These are phyloP conservation scores for Chiroxiphia lanceolata DNA, from an alignment of 2,797 vertebrate genomes.

Conservation along the genomic window DNA sequence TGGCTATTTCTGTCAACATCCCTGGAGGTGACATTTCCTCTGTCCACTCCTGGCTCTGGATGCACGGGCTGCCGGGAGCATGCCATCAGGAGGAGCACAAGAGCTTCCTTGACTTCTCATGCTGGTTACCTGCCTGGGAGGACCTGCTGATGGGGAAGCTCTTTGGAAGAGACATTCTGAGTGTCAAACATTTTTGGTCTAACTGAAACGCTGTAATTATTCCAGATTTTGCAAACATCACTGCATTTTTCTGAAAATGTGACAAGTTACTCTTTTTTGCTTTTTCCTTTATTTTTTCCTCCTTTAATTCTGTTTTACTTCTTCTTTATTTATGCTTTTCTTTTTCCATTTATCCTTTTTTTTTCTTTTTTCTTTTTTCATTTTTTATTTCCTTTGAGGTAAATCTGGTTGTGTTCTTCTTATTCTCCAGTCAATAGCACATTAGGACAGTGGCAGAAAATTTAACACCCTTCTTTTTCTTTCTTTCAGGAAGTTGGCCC, in stretches of 20 bases:
- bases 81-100: accelerated
- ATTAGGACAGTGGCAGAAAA: background rate
- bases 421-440: background rate
- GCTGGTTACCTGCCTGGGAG: background rate
- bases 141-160: background rate
- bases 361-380: background rate
- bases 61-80: background rate
- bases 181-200: background rate
- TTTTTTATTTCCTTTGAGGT: background rate
- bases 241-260: background rate
- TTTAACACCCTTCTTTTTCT: background rate
- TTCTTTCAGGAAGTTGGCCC: background rate
- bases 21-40: background rate
- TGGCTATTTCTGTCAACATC: slow-evolving; percentile 10
- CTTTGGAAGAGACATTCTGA: background rate
- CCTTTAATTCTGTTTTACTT: background rate
- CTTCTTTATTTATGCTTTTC: accelerated
- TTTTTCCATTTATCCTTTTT: background rate
- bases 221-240: background rate
- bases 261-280: accelerated
- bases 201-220: background rate
- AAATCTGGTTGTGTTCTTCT: background rate
- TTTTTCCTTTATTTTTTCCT: accelerated
- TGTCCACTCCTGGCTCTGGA: background rate
- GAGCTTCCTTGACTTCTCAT: background rate